These are phyloP conservation scores for Sardina pilchardus DNA, from an alignment of 2,113 vertebrate species.

Conservation along the genomic window DNA sequence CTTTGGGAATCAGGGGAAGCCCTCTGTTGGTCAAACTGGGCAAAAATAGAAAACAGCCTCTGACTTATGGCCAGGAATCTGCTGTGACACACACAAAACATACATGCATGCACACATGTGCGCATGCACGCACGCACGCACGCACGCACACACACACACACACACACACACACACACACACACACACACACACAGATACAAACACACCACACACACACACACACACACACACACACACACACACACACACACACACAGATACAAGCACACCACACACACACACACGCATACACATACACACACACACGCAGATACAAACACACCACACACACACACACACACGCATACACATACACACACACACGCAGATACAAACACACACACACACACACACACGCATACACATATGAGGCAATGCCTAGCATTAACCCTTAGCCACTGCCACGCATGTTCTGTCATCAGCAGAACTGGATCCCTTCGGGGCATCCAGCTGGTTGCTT, in stretches of 20 bases:
- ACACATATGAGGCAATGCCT: background rate
- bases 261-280: too few species aligned
- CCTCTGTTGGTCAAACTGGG: slow-evolving; percentile 35
- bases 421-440: background rate
- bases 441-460: slow-evolving; percentile 9
- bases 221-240: background rate
- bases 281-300: background rate
- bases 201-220: too few species aligned
- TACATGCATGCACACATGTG: background rate
- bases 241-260: background rate
- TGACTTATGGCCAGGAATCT: slow-evolving; percentile 43
- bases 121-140: background rate
- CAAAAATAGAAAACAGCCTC: slow-evolving; percentile 35
- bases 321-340: background rate
- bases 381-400: background rate
- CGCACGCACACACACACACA: background rate
- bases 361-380: too few species aligned
- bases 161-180: background rate
- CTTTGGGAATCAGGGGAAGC: slow-evolving; percentile 35
- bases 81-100: background rate
- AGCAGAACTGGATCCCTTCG: slow-evolving; percentile 1
- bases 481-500: background rate
- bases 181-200: background rate
- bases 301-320: background rate
- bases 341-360: background rate